These are phyloP conservation scores for Neoseiulus cucumeris DNA, from an alignment of 1,140 invertebrate species.

Conservation along the genomic window DNA sequence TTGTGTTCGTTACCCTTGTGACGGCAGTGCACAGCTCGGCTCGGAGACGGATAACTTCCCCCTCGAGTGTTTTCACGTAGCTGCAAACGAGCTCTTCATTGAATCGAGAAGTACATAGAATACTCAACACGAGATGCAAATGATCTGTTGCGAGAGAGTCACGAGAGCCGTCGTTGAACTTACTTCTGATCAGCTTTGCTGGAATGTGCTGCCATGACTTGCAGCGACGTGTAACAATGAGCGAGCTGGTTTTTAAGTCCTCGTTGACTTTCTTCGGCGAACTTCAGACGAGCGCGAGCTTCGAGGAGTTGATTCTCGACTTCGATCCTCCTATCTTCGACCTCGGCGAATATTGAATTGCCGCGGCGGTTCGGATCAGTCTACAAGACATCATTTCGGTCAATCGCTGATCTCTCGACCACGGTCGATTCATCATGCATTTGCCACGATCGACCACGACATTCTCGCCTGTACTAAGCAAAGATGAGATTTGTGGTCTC, in stretches of 20 bases:
- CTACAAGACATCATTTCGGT: no score
- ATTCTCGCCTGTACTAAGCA: no score
- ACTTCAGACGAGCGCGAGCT: not conserved
- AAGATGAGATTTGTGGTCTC: no score
- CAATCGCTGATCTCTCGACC: no score
- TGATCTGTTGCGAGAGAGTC: no score
- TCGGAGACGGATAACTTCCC: not conserved
- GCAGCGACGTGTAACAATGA: not conserved
- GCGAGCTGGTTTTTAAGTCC: not conserved
- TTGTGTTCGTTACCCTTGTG: not conserved
- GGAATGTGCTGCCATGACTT: not conserved
- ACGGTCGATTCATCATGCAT: no score
- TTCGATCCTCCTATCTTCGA: constrained; percentile 21
- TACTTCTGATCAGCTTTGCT: constrained; percentile 1
- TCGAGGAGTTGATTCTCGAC: constrained; percentile 17
- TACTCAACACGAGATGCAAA: no score
- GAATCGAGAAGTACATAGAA: not conserved
- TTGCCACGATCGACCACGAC: no score
- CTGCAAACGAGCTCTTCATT: not conserved
- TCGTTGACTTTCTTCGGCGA: not conserved
- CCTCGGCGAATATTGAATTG: constrained; percentile 22
- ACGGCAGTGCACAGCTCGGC: not conserved
- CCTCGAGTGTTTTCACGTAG: not conserved
- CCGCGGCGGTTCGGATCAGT: constrained; percentile 19
- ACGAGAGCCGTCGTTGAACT: no score